These are phyloP conservation scores for Zootermopsis nevadensis DNA, from an alignment of 2,888 invertebrate genomes.

Conservation along the genomic window DNA sequence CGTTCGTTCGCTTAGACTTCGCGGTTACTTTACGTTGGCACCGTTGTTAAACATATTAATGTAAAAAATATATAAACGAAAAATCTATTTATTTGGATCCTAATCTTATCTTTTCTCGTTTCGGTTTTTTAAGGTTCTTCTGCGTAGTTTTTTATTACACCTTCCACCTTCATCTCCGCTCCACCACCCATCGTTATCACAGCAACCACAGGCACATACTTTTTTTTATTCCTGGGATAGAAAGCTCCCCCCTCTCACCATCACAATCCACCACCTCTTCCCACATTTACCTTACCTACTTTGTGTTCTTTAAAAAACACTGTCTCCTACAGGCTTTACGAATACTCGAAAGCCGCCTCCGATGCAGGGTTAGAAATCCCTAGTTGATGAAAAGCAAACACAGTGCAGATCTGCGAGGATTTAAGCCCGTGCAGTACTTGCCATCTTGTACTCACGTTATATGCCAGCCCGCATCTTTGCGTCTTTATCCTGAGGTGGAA, in stretches of 20 bases:
- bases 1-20: too few species aligned
- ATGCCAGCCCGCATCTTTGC: conserved; percentile 32
- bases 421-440: conserved; percentile 19
- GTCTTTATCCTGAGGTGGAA: conserved; percentile 22
- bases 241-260: neutral
- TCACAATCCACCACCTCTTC: neutral
- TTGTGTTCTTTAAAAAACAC: conserved; percentile 20
- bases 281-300: neutral
- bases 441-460: neutral
- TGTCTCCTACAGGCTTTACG: neutral
- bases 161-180: conserved; percentile 4
- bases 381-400: conserved; percentile 54
- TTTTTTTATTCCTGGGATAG: neutral
- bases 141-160: neutral
- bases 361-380: conserved; percentile 48
- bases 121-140: neutral
- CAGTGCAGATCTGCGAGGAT: conserved; percentile 37
- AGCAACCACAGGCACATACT: neutral
- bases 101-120: neutral
- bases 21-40: too few species aligned
- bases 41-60: too few species aligned
- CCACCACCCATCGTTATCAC: neutral
- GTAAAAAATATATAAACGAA: too few species aligned
- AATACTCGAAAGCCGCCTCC: neutral
- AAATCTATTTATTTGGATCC: neutral